These are phyloP conservation scores for Eupeodes latifasciatus DNA, from an alignment of 2,888 invertebrate species.

Conservation along the genomic window DNA sequence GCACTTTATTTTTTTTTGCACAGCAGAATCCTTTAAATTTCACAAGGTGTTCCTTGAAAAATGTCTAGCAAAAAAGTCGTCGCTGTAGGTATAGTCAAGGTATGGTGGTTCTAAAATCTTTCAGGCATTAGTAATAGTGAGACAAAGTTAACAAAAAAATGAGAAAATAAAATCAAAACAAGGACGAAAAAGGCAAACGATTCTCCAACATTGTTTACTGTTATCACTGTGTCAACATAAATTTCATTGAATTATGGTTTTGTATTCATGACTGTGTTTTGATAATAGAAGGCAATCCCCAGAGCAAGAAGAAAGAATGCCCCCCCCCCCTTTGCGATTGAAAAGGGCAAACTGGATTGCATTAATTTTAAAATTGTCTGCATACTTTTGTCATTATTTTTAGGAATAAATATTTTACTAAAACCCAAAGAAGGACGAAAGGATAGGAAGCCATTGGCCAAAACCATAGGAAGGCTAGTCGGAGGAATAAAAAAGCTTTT, in stretches of 20 bases:
- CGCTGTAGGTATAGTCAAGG: no score
- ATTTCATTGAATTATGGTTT: slow-evolving; percentile 49
- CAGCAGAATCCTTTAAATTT: slow-evolving; percentile 27
- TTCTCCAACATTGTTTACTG: slow-evolving; percentile 41
- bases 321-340: background rate
- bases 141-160: slow-evolving; percentile 2
- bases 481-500: no score
- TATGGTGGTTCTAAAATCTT: background rate
- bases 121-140: background rate
- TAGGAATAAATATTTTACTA: background rate
- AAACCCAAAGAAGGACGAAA: background rate
- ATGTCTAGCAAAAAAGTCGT: background rate
- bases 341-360: background rate
- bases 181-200: slow-evolving; percentile 19
- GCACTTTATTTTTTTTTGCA: slow-evolving; percentile 39
- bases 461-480: no score
- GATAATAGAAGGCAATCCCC: no score
- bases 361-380: slow-evolving; percentile 13
- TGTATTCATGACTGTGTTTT: slow-evolving; percentile 12
- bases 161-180: slow-evolving; percentile 40
- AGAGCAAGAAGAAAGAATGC: slow-evolving; percentile 7
- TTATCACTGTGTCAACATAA: slow-evolving; percentile 50
- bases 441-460: no score
- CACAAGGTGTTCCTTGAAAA: background rate
- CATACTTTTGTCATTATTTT: slow-evolving; percentile 9